Base-by-base conservation (phyloP, 2,888 invertebrate genomes). In the Troilus luridus region DNA sequence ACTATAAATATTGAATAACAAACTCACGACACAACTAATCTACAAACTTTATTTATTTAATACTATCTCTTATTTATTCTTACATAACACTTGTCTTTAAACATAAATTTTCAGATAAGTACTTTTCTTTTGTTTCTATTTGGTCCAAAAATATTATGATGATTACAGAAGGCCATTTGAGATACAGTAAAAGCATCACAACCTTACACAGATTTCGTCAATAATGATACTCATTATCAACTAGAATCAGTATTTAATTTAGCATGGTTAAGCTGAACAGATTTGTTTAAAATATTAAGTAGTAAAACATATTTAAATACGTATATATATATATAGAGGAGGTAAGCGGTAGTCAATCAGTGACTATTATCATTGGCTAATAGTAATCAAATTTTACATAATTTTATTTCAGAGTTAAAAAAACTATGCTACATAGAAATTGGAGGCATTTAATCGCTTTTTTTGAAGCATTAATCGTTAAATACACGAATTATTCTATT, bases 401-500 rank as follows among this genome's bases (percentile, higher is more conserved):
- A 67, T 24, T 67, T 21, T 14, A 67, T 67, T 67, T 67, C 11
- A 67, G 10, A 64, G 7, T 24, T 12, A 67, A 67, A 14, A 67
- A 6, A 11, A 24, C 1, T 24, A 67, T 41, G 1, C 17, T 41
- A 41, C 6, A 77, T 77, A 27, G 41, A 41, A 19, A 27, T 14
- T 77, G 17, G 2, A 14, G 27, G 8, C 9, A 41, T 1, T 41
- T 41, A 77, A 77, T 17, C 41, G 17, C 17, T 77, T 41, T 41
- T 77, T 0, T 17, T 17, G 17, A 17, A 77, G 17, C 41, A 77
- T 41, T 77, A 7, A 27, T 41, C 72, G 72, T 77, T 77, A 77
- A 77, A 77, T 77, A 77, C 72, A 77, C 72, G 72, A 77, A 77
- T 58, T 58, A 85, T 56, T 56, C 56, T 85, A 85, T 85, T 85